Conservation (phyloP, 2,797 vertebrate species). For the Pyrocephalus nanus region DNA sequence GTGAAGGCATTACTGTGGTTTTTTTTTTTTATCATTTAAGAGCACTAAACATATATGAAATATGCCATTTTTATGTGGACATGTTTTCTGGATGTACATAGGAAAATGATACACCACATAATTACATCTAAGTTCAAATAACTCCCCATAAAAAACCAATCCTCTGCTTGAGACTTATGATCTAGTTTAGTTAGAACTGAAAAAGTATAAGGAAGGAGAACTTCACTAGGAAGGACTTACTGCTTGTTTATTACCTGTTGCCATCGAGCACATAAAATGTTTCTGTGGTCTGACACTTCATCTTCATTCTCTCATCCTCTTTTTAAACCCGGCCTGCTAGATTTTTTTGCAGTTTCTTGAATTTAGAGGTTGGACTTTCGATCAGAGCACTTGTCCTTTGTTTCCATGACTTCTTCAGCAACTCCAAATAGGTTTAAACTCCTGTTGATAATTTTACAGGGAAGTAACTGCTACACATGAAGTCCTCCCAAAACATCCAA, state of each 20-base stretch:
- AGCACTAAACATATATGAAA: neutral
- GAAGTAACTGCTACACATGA: constrained; percentile 54
- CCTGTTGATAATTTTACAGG: constrained; percentile 55
- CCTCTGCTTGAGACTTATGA: neutral
- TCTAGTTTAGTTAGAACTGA: neutral
- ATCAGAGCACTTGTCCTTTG: neutral
- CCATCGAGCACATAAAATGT: neutral
- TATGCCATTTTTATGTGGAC: neutral
- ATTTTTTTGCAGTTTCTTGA: neutral
- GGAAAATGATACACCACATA: neutral
- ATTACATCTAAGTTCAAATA: neutral
- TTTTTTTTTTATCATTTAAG: neutral
- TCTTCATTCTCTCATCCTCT: neutral
- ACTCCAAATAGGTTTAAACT: constrained; percentile 8
- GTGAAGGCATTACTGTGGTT: neutral
- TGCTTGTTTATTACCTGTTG: neutral
- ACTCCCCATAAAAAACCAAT: neutral
- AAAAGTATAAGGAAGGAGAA: neutral
- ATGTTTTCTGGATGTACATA: neutral
- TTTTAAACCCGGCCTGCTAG: neutral
- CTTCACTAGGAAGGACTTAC: neutral
- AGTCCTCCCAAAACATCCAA: constrained; percentile 40
- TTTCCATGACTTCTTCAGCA: constrained; percentile 22
- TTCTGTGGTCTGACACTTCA: neutral
- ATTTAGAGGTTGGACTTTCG: neutral